Evolutionary conservation across 2,113 vertebrate genomes (phyloP), one percentile per base, ranked within the genome.

Genomic region (Oreocharis arfaki): DNA sequence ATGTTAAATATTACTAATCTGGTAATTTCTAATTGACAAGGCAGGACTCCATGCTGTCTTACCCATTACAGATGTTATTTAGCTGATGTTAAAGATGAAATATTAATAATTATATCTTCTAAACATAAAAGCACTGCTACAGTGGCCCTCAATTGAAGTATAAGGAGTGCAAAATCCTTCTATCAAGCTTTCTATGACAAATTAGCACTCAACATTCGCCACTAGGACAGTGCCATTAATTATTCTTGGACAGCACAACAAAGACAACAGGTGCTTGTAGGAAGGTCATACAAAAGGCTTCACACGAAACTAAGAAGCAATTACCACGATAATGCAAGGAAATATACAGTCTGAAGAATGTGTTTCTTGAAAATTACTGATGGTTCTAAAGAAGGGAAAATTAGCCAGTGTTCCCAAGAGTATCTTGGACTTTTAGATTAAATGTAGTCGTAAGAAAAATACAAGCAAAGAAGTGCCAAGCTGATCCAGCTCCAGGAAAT

Each of bases 191-290:
- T 95, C 87, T 95, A 91, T 81, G 86, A 96, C 76, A 88, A 96
- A 97, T 98, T 97, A 97, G 93, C 94, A 98, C 97, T 97, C 97
- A 83, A 61, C 47, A 41, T 82, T 90, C 84, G 88, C 88, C 94
- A 96, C 93, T 93, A 93, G 60, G 68, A 88, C 33, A 93, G 84
- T 91, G 59, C 89, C 87, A 96, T 96, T 97, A 98, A 98, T 97
- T 98, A 97, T 90, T 77, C 93, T 91, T 64, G 94, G 89, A 85
- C 94, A 97, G 69, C 90, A 96, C 87, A 93, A 93, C 89, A 97
- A 89, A 96, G 91, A 94, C 92, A 97, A 97, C 97, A 97, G 96
- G 95, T 95, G 87, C 88, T 89, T 76, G 37, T 35, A 33, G 57
- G 77, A 95, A 96, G 93, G 95, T 87, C 77, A 77, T 2, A 70